Percentiles rank a stretch among this genome's conserved stretches.
phyloP scores from a whole-genome alignment of 2,113 vertebrate genomes.

The Callopanchax toddi region DNA sequence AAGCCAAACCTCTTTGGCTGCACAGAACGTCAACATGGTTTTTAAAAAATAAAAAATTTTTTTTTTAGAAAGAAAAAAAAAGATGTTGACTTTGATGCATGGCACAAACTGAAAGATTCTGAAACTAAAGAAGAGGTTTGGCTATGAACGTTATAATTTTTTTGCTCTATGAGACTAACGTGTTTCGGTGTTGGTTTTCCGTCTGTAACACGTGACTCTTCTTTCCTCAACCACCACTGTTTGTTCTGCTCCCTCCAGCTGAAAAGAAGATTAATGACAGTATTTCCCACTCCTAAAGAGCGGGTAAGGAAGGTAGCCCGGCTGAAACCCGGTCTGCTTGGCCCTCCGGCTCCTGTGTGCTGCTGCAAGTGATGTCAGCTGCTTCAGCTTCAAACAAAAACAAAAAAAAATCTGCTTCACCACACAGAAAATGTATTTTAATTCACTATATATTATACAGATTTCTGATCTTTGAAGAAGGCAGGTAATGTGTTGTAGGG shows the following conservation, averaged over 20 bases:
- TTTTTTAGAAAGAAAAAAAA: conserved; percentile 18
- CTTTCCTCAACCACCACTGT: conserved; percentile 70
- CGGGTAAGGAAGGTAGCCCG: conserved; percentile 80
- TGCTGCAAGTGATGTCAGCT: conserved; percentile 69
- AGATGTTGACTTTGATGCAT: conserved; percentile 49
- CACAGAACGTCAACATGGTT: conserved; percentile 36
- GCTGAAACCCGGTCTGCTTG: conserved; percentile 60
- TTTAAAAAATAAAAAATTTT: too few relatives aligned
- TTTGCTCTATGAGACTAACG: conserved; percentile 72
- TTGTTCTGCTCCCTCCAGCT: conserved; percentile 74
- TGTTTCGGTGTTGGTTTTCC: conserved; percentile 70
- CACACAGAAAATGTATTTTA: conserved; percentile 25
- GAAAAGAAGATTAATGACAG: conserved; percentile 80
- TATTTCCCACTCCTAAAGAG: conserved; percentile 74
- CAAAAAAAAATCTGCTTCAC: conserved; percentile 12
- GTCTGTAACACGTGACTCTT: conserved; percentile 76
- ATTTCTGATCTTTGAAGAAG: not conserved
- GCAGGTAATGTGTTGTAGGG: not conserved
- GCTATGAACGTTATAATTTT: conserved; percentile 43
- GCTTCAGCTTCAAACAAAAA: conserved; percentile 66
- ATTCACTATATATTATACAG: not conserved
- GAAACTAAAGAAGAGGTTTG: conserved; percentile 70
- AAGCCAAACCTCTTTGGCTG: conserved; percentile 76
- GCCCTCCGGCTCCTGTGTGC: conserved; percentile 69
- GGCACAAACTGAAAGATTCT: conserved; percentile 33